These are phyloP conservation scores for Valencia hispanica DNA, from an alignment of 2,797 vertebrate genomes.

Conservation along the genomic window DNA sequence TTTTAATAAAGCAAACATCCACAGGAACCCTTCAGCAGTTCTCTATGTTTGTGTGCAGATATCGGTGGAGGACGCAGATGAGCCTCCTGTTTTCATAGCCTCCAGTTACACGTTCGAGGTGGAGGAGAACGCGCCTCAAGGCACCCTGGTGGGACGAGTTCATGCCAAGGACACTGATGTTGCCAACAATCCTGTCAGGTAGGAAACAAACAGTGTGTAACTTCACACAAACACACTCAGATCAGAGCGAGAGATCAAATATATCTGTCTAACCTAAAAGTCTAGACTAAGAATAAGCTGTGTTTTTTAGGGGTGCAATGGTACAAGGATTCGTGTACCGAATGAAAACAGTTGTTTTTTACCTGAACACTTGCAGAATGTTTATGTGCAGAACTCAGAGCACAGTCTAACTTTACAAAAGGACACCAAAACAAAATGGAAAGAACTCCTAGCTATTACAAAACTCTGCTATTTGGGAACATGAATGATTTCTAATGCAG, in stretches of 20 bases:
- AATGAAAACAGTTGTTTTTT: too few species aligned
- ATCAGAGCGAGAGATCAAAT: not conserved
- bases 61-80: slow-evolving; percentile 92
- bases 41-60: slow-evolving; percentile 49
- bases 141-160: slow-evolving; percentile 91
- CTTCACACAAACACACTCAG: not conserved
- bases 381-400: too few species aligned
- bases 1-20: not conserved
- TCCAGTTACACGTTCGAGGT: slow-evolving; percentile 91
- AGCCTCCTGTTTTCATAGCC: slow-evolving; percentile 91
- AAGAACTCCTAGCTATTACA: too few species aligned
- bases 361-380: too few species aligned
- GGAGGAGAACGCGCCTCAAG: slow-evolving; percentile 90
- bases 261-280: not conserved
- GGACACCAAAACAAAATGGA: too few species aligned
- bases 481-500: too few species aligned
- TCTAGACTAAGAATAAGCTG: not conserved
- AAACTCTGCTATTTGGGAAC: too few species aligned
- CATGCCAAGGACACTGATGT: slow-evolving; percentile 95
- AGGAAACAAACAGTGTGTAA: slow-evolving; percentile 17
- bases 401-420: too few species aligned
- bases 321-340: too few species aligned
- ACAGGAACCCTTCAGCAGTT: not conserved
- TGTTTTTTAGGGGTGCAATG: too few species aligned
- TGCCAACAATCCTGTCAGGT: slow-evolving; percentile 94